Percentiles rank a stretch among this genome's conserved stretches.
phyloP scores from a whole-genome alignment of 2,888 invertebrate species.

The Lithophane leautieri region DNA sequence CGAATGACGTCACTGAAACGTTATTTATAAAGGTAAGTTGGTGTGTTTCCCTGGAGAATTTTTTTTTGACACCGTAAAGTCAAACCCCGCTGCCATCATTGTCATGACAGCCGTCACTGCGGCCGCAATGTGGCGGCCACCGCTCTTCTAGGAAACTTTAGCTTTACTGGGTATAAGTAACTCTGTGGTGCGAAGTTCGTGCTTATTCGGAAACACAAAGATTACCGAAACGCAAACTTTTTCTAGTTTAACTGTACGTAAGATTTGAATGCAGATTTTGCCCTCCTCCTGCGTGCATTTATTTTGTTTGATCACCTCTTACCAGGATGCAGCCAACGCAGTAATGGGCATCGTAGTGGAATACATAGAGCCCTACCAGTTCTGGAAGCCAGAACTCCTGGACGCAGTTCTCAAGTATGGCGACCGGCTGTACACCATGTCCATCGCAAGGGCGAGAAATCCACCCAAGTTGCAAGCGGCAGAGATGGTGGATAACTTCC shows the following conservation, averaged over 20 bases:
- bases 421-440: conserved; percentile 90
- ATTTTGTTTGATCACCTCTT: neutral
- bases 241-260: neutral
- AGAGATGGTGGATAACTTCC: conserved; percentile 78
- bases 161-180: neutral
- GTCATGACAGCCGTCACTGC: too few species aligned
- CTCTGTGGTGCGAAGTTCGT: neutral
- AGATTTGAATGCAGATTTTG: neutral
- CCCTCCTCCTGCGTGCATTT: neutral
- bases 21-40: too few species aligned
- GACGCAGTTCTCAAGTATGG: conserved; percentile 92
- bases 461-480: conserved; percentile 73
- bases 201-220: neutral
- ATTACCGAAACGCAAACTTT: neutral
- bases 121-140: too few species aligned
- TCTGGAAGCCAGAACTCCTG: conserved; percentile 90
- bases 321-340: conserved; percentile 90
- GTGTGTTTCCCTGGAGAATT: too few species aligned
- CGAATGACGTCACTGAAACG: too few species aligned
- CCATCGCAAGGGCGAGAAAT: conserved; percentile 74
- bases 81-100: too few species aligned
- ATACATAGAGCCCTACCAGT: conserved; percentile 88
- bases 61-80: too few species aligned
- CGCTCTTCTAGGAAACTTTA: too few species aligned
- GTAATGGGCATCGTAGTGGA: conserved; percentile 91